Evolutionary conservation across 2,113 vertebrate genomes (phyloP).

Genomic region (Bufo gargarizans): DNA sequence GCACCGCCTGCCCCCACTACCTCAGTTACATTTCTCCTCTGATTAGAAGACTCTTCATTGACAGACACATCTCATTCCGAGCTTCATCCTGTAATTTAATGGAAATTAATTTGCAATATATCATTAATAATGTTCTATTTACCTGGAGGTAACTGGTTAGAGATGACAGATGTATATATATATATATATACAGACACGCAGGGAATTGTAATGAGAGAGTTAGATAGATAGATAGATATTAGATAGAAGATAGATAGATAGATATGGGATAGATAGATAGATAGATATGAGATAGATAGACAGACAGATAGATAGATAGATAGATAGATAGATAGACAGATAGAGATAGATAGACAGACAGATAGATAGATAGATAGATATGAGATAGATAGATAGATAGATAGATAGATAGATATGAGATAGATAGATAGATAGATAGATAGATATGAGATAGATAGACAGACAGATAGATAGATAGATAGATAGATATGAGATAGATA

Average conservation of each 20-base stretch:
- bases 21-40: background rate
- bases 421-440: too few species aligned
- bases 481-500: too few species aligned
- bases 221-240: background rate
- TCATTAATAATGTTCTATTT: background rate
- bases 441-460: too few species aligned
- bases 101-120: conserved; percentile 19
- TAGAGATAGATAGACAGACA: background rate
- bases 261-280: background rate
- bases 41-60: conserved; percentile 14
- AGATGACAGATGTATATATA: background rate
- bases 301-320: background rate
- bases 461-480: too few species aligned
- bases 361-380: background rate
- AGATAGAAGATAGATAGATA: background rate
- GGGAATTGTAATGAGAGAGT: background rate
- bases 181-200: background rate
- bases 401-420: too few species aligned
- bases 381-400: too few species aligned
- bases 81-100: conserved; percentile 10
- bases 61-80: conserved; percentile 3
- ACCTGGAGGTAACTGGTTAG: background rate
- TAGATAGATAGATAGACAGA: background rate
- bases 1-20: background rate
- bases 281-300: background rate